phyloP scores from a whole-genome alignment of 2,113 vertebrate genomes.

The Colaptes auratus region DNA sequence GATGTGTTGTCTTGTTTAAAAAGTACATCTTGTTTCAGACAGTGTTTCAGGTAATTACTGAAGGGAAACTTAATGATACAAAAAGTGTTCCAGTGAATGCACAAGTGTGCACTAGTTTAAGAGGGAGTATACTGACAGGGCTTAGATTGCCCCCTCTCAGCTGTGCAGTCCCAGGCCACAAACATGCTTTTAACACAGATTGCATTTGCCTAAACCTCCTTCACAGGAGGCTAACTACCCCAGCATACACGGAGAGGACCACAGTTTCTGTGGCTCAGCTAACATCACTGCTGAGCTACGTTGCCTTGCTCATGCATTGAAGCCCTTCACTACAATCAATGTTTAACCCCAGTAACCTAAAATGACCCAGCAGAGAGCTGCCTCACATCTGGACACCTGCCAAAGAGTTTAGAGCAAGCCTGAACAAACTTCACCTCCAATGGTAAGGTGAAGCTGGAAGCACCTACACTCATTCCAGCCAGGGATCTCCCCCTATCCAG shows the following conservation, averaged over 20 bases:
- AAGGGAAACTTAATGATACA: background rate
- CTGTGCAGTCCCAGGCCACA: background rate
- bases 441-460: background rate
- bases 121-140: background rate
- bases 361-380: background rate
- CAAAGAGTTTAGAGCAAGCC: background rate
- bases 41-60: background rate
- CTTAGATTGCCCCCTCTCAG: background rate
- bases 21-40: background rate
- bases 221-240: background rate
- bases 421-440: background rate
- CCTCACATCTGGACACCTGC: background rate
- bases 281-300: background rate
- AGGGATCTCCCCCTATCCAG: background rate
- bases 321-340: background rate
- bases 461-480: background rate
- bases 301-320: background rate
- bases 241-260: background rate
- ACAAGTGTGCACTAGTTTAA: accelerated
- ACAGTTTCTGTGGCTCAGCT: background rate
- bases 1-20: background rate
- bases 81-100: background rate
- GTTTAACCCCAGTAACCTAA: background rate
- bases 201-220: background rate
- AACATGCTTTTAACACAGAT: background rate